Conservation (phyloP, 2,888 invertebrate species). For the Dermolepida albohirtum region DNA sequence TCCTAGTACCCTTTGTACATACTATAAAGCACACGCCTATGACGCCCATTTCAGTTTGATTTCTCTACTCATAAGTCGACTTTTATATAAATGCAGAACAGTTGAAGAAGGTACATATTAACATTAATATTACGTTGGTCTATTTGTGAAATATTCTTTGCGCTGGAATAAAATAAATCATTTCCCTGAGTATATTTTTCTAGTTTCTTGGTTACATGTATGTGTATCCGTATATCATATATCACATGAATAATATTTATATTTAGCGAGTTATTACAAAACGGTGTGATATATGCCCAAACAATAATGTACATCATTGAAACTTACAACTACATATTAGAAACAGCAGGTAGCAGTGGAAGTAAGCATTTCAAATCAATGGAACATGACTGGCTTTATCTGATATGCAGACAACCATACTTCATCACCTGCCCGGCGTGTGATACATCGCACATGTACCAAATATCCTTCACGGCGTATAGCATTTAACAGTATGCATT, state of each 20-base stretch:
- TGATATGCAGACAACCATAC: slow-evolving; percentile 50
- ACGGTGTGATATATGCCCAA: slow-evolving; percentile 43
- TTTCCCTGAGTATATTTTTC: slow-evolving; percentile 4
- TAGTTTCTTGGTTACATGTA: background rate
- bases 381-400: slow-evolving; percentile 52
- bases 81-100: too few relatives aligned
- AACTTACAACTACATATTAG: slow-evolving; percentile 50
- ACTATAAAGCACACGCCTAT: too few relatives aligned
- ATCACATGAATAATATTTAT: slow-evolving; percentile 40
- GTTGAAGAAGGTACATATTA: too few relatives aligned
- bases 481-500: slow-evolving; percentile 16
- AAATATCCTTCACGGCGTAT: slow-evolving; percentile 44
- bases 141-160: too few relatives aligned
- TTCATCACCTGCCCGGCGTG: slow-evolving; percentile 51
- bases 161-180: background rate
- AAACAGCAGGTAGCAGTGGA: slow-evolving; percentile 51
- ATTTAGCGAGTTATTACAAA: slow-evolving; percentile 42
- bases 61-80: background rate
- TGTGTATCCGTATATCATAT: slow-evolving; percentile 18
- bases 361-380: slow-evolving; percentile 51
- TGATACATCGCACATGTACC: slow-evolving; percentile 45
- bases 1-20: too few relatives aligned
- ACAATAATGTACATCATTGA: slow-evolving; percentile 42
- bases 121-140: too few relatives aligned
- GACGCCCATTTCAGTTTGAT: too few relatives aligned